Conservation (phyloP, 2,888 invertebrate genomes). For the Lampropteryx suffumata region DNA sequence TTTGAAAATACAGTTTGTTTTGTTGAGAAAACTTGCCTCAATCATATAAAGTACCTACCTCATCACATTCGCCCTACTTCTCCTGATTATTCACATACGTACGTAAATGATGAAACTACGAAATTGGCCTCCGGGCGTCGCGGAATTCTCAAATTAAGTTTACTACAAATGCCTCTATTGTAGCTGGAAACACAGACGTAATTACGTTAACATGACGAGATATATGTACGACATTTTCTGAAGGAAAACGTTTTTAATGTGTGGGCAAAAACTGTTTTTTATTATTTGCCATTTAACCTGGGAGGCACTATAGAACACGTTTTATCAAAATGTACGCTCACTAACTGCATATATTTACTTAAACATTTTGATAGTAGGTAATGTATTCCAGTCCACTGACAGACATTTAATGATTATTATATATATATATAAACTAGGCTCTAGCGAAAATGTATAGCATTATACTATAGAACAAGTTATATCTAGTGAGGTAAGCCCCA, state of each 20-base stretch:
- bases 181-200: slow-evolving; percentile 26
- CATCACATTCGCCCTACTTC: slow-evolving; percentile 7
- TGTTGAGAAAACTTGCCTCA: too few species aligned
- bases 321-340: too few species aligned
- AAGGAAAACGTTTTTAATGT: slow-evolving; percentile 21
- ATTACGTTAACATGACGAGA: slow-evolving; percentile 35
- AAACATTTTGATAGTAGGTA: too few species aligned
- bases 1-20: neutral
- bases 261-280: neutral
- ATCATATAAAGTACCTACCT: neutral
- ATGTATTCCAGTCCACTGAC: too few species aligned
- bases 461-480: slow-evolving; percentile 5
- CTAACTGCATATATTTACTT: too few species aligned
- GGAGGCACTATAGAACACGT: too few species aligned
- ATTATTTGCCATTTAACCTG: too few species aligned
- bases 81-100: slow-evolving; percentile 22
- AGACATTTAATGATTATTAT: too few species aligned
- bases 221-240: slow-evolving; percentile 28
- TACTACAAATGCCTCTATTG: slow-evolving; percentile 25
- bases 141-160: slow-evolving; percentile 27
- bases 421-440: too few species aligned
- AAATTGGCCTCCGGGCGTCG: slow-evolving; percentile 24
- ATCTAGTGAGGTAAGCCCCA: slow-evolving; percentile 1
- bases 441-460: neutral
- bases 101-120: slow-evolving; percentile 17